phyloP scores from a whole-genome alignment of 1,140 invertebrate species.

The Scylla paramamosain region DNA sequence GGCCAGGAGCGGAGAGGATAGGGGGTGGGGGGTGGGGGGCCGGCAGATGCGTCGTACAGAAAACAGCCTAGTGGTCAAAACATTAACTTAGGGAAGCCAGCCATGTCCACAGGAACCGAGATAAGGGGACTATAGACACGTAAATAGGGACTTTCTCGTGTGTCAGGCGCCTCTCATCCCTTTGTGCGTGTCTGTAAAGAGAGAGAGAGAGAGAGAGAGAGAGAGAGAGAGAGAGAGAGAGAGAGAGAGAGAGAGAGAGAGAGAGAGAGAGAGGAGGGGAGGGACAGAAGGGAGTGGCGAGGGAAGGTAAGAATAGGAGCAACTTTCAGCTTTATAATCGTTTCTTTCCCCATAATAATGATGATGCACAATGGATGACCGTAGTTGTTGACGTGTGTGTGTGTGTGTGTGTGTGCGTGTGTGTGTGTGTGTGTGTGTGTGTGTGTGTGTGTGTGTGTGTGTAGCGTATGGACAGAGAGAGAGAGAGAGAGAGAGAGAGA shows the following conservation, averaged over 20 bases:
- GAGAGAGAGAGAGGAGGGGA: neutral
- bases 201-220: neutral
- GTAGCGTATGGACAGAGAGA: neutral
- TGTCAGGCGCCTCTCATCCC: neutral
- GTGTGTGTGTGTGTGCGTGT: neutral
- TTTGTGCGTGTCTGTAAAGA: neutral
- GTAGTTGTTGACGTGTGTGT: neutral
- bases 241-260: too few species aligned
- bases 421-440: slow-evolving; percentile 13
- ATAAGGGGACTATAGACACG: neutral
- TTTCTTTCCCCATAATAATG: neutral
- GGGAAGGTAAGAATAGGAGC: neutral
- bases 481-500: neutral
- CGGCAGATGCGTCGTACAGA: too few species aligned
- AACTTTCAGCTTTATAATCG: neutral
- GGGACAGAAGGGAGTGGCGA: neutral
- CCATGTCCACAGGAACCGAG: neutral
- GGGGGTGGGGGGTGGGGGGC: too few species aligned
- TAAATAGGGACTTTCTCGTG: neutral
- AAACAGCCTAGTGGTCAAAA: too few species aligned
- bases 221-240: too few species aligned
- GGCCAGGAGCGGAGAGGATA: too few species aligned
- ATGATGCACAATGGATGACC: neutral
- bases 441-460: neutral
- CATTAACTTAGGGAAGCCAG: too few species aligned